A percentile compares a stretch with the other conserved stretches of the same genome.
Conservation (phyloP, 2,888 invertebrate species). For the Pilophorus perplexus region DNA sequence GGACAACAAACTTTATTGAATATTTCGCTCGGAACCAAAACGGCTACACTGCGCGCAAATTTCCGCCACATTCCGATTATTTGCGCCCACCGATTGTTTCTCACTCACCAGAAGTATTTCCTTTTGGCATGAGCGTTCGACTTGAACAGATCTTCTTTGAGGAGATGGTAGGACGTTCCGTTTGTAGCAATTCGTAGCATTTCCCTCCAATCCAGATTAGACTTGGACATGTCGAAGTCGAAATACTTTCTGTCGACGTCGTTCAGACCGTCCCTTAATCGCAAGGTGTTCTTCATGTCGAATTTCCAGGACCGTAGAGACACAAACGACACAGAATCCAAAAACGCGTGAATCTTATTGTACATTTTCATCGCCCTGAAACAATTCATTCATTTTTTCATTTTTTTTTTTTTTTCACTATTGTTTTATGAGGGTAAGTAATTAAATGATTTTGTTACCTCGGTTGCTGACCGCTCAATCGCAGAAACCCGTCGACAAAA, state of each 20-base stretch:
- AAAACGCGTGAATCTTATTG: constrained; percentile 69
- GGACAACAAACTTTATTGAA: not conserved
- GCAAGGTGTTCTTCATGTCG: constrained; percentile 61
- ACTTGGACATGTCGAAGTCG: constrained; percentile 66
- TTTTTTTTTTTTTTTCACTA: not conserved
- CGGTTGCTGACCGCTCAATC: constrained; percentile 37
- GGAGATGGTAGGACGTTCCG: constrained; percentile 72
- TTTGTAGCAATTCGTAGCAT: constrained; percentile 67
- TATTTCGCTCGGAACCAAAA: too few relatives aligned
- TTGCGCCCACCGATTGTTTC: not conserved
- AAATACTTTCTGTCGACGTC: constrained; percentile 63
- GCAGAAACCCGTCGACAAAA: constrained; percentile 60
- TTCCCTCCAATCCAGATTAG: constrained; percentile 66
- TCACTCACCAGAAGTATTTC: constrained; percentile 59
- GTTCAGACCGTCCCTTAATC: constrained; percentile 60
- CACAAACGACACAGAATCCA: constrained; percentile 74
- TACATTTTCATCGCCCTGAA: constrained; percentile 71
- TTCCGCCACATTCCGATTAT: too few relatives aligned
- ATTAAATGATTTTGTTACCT: constrained; percentile 33
- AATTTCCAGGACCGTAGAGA: constrained; percentile 75
- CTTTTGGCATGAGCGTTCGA: constrained; percentile 67
- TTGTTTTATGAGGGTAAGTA: not conserved
- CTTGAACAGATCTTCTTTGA: constrained; percentile 71
- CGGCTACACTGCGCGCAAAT: too few relatives aligned
- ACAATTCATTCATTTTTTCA: too few relatives aligned